Evolutionary conservation across 2,888 invertebrate genomes (phyloP), one percentile per base, ranked within the genome.

Genomic region (Perizoma flavofasciatum): DNA sequence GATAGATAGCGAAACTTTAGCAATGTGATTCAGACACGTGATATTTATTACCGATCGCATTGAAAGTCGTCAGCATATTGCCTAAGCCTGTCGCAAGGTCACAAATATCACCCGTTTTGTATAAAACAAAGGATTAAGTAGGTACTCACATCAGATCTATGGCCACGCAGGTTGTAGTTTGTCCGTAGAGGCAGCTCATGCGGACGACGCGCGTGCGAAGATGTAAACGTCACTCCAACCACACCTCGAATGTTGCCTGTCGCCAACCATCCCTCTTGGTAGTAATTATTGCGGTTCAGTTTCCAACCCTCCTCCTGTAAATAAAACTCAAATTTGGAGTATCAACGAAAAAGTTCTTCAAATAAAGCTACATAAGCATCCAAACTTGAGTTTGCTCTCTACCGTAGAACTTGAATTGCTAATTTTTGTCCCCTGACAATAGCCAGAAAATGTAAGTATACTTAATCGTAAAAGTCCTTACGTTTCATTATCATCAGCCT

Each of bases 241-340:
- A 98, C 96, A 45, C 98, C 98, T 74, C 97, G 94, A 62, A 97
- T 96, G 87, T 98, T 99, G 72, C 98, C 98, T 48, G 97, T 97
- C 65, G 98, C 98, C 80, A 99, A 92, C 99, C 99, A 99, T 50
- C 98, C 99, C 88, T 99, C 98, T 91, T 98, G 98, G 84, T 98
- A 98, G 88, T 98, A 98, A 93, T 98, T 97, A 79, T 96, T 96
- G 74, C 98, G 95, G 89, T 98, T 98, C 77, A 98, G 90, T 91
- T 98, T 98, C 98, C 98, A 98, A 73, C 97, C 98, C 85, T 97
- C 97, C 86, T 97, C 97, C 97, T 98, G 91, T 69, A 43, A 39
- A 59, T 45, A 51, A 65, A 61, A 52, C n/a, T n/a, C 49, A 45
- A 46, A 55, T 47, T 55, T 58, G 7, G 11, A 22, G 6, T 9